Base-by-base conservation (phyloP, 2,797 vertebrate genomes). In the Sparidentex hasta region DNA sequence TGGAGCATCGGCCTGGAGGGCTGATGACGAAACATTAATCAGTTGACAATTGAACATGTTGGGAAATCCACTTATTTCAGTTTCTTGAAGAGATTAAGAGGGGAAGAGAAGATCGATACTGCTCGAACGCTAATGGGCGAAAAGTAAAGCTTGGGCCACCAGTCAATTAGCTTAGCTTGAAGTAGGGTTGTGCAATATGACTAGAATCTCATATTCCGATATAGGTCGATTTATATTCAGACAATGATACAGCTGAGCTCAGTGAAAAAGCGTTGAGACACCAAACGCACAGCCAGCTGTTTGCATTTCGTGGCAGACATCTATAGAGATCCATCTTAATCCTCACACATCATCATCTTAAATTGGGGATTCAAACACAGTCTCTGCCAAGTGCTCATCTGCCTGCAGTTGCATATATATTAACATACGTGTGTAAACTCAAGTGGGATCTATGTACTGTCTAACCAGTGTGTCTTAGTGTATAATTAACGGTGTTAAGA, bases 261-360 rank as follows among this genome's bases (percentile, higher is more conserved):
- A 71, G 7, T 76, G 29, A 70, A n/a, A 79, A 74, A n/a, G n/a
- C 33, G 72, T 18, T 44, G 56, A 80, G 64, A 88, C 80, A 55
- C 48, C 66, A 70, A 75, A 81, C 11, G 5, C 29, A 56, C 17
- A 71, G 61, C 63, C 86, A 91, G 85, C 84, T 90, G 87, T 74
- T 70, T 33, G 20, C 80, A 76, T 82, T 51, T 80, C 52, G 74
- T 78, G 44, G 68, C n/a, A 63, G 29, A 75, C 47, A 74, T 84
- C 76, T 84, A 80, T 14, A 76, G 20, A 73, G 59, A 79, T 73
- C 41, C 65, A 76, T 73, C 66, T 46, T 64, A 21, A 76, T 70
- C 78, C 62, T 38, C 12, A 58, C 62, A 73, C 52, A 84, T 80
- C 58, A 74, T 83, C 78, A 74, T 79, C 29, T 75, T 70, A 38